Base-by-base conservation (phyloP, 2,797 vertebrate genomes). In the Acestrorhynchus altus region DNA sequence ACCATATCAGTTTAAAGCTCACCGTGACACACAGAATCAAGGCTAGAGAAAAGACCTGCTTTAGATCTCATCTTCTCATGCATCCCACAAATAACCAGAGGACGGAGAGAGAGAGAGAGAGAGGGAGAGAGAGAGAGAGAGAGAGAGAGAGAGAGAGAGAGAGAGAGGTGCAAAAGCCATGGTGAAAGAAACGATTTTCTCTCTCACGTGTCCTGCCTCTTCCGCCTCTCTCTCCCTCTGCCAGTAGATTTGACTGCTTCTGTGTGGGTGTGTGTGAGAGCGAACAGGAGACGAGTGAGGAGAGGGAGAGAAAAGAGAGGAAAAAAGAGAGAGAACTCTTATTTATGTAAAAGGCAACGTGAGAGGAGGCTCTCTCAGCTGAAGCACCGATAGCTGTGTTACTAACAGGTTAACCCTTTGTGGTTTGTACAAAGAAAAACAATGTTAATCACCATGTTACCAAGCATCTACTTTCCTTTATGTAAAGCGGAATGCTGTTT, bases 251-350 rank as follows among this genome's bases (percentile, higher is more conserved):
- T 81, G 79, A 81, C 79, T 83, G 81, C 65, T 76, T 81, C 81
- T 85, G 83, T 83, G 83, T 83, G 83, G 83, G 83, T 85, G 83
- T 83, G 77, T 79, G 83, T 77, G 83, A 78, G 79, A 78, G 75
- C 61, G 70, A 81, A 72, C 61, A 65, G 73, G 73, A 78, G 72
- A 60, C 42, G 57, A 76, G 60, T 51, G 59, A 72, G 35, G 69
- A 35, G 66, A 13, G 40, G 26, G 77, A 18, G 52, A 31, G 57
- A 60, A 59, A 31, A 65, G 35, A 61, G 51, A 42, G 18, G 63
- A 54, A 28, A 61, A 39, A 44, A 52, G 72, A 65, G 60, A 74
- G 68, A 75, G 72, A 66, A 66, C 47, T 82, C 74, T 82, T 78
- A 76, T 80, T 76, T 78, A 77, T 83, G 78, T 78, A 76, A 82